Percentiles rank a stretch among this genome's conserved stretches.
phyloP scores from a whole-genome alignment of 2,113 vertebrate species.

The Lucifuga dentata region DNA sequence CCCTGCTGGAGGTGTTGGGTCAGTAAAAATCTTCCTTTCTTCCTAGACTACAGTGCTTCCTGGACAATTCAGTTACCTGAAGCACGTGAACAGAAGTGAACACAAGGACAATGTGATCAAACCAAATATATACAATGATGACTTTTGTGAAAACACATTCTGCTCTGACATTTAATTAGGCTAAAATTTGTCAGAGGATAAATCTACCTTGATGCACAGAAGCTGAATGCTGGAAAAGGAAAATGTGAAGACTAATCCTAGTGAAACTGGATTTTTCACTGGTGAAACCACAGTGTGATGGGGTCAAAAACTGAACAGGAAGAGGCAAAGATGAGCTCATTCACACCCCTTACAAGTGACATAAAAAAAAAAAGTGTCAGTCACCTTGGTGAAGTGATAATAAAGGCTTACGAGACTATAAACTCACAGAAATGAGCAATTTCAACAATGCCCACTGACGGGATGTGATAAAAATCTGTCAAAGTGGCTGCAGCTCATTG shows the following conservation, averaged over 20 bases:
- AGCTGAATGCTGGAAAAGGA: slow-evolving; percentile 30
- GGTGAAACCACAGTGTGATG: slow-evolving; percentile 43
- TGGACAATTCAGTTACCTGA: too few species aligned
- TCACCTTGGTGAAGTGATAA: background rate
- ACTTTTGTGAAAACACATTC: too few species aligned
- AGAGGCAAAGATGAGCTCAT: slow-evolving; percentile 11
- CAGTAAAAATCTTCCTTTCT: too few species aligned
- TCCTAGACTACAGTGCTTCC: too few species aligned
- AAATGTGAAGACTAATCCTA: slow-evolving; percentile 10
- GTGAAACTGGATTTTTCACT: slow-evolving; percentile 38
- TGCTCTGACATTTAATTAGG: slow-evolving; percentile 4
- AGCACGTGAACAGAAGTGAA: background rate
- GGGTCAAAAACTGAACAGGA: slow-evolving; percentile 54
- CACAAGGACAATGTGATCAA: slow-evolving; percentile 15
- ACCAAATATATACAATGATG: too few species aligned
- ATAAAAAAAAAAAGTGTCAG: slow-evolving; percentile 41
- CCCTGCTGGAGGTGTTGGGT: background rate
- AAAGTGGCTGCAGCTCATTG: background rate
- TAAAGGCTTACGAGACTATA: slow-evolving; percentile 6
- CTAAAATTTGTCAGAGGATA: slow-evolving; percentile 9
- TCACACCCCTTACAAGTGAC: slow-evolving; percentile 37
- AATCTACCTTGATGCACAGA: background rate
- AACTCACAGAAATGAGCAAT: slow-evolving; percentile 2
- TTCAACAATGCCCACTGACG: background rate
- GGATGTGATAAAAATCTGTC: slow-evolving; percentile 8